These are phyloP conservation scores for Hirtodrosophila alboralis DNA, from an alignment of 2,888 invertebrate genomes.

Conservation along the genomic window DNA sequence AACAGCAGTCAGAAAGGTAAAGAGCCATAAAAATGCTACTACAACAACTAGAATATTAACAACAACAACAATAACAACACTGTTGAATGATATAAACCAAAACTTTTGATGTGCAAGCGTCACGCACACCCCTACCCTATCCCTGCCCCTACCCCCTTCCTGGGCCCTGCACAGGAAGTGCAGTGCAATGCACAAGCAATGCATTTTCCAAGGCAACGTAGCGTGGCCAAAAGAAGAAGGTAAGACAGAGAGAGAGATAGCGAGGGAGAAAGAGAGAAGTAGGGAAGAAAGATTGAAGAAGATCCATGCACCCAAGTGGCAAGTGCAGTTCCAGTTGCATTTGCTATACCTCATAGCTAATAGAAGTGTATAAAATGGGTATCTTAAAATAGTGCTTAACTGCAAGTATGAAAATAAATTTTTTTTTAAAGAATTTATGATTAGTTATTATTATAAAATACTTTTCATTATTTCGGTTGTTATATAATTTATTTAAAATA, in stretches of 20 bases:
- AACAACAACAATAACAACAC: slow-evolving; percentile 29
- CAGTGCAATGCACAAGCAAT: slow-evolving; percentile 63
- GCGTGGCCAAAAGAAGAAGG: slow-evolving; percentile 44
- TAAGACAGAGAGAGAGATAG: slow-evolving; percentile 15
- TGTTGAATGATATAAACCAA: slow-evolving; percentile 78
- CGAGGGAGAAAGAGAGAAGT: neutral
- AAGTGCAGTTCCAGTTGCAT: slow-evolving; percentile 60
- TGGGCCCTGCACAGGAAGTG: slow-evolving; percentile 61
- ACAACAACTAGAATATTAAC: slow-evolving; percentile 15
- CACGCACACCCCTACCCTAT: slow-evolving; percentile 36
- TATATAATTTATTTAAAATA: no score
- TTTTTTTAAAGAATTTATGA: no score
- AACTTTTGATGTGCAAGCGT: slow-evolving; percentile 77
- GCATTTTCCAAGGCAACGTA: slow-evolving; percentile 51
- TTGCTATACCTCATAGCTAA: slow-evolving; percentile 2
- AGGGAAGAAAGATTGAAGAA: slow-evolving; percentile 3
- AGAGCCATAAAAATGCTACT: slow-evolving; percentile 51
- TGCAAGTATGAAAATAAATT: no score
- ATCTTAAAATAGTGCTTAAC: no score
- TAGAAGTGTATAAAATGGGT: no score
- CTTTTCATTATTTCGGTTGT: no score
- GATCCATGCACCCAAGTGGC: slow-evolving; percentile 51
- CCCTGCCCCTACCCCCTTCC: slow-evolving; percentile 3
- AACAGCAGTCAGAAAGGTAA: slow-evolving; percentile 40
- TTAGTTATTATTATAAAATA: no score